Evolutionary conservation across 2,797 vertebrate species (phyloP), one percentile per base, ranked within the genome.

Genomic region (Epinephelus coioides): DNA sequence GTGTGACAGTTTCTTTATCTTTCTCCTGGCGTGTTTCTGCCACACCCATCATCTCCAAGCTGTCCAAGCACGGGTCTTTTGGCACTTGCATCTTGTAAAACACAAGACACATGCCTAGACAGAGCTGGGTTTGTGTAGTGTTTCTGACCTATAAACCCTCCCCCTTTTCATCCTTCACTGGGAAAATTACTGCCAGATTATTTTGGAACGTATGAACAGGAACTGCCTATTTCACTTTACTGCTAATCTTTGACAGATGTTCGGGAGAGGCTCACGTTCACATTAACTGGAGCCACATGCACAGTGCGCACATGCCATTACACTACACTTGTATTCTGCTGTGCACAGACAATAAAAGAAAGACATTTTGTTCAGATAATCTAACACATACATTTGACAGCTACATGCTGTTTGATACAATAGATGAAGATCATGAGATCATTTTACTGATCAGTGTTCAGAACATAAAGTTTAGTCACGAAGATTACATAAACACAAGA

Each of bases 161-260:
- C 86, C 72, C 78, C 86, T 93, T 67, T 94, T 92, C 65, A 91
- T 90, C 90, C 88, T 87, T 92, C 90, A 86, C 88, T 78, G 76
- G 85, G 84, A 92, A 96, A 96, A 96, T 96, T 59, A 93, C 92
- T 95, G 88, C 93, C 95, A 95, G 96, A 95, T 95, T 95, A 92
- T 94, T 94, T 93, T 91, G 92, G 90, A 94, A 90, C 89, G 57
- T 92, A 92, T 82, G 92, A 95, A 93, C 94, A 94, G 95, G 95
- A 96, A 96, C 95, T 95, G 95, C 94, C 92, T 94, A 83, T 95
- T 95, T 96, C 92, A 94, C 93, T 95, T 96, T 86, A 91, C 87
- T 83, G 92, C 90, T 96, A 96, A 96, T 95, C 95, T 95, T 88
- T 94, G 94, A 95, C 95, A 96, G 95, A 96, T 96, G 96, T 95